A percentile compares a stretch with the other conserved stretches of the same genome.
Conservation (phyloP, 2,797 vertebrate species). For the Neostethus bicornis region DNA sequence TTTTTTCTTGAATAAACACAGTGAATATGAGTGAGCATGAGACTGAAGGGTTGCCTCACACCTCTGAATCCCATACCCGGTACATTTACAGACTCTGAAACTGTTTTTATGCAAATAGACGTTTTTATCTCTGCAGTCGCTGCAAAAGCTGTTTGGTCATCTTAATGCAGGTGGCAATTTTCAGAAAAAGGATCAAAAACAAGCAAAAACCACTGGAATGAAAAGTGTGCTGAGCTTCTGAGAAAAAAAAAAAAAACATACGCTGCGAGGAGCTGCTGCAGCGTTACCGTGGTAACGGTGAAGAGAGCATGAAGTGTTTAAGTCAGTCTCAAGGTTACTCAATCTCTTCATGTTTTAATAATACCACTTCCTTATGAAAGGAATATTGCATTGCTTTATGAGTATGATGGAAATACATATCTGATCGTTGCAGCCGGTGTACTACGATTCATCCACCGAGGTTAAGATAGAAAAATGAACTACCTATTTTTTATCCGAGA, state of each 20-base stretch:
- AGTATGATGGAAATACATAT: conserved; percentile 68
- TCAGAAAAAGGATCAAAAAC: conserved; percentile 12
- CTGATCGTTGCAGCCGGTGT: conserved; percentile 39
- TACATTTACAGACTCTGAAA: conserved; percentile 3
- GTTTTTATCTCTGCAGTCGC: conserved; percentile 13
- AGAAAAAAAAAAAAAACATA: conserved; percentile 51
- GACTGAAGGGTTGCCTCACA: neutral
- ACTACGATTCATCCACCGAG: conserved; percentile 39
- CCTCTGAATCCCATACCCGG: neutral
- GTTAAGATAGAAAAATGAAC: conserved; percentile 63
- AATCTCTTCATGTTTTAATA: conserved; percentile 76
- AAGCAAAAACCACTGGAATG: conserved; percentile 53
- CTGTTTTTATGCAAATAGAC: conserved; percentile 2
- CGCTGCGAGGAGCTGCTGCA: conserved; percentile 61
- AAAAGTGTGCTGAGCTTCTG: conserved; percentile 52
- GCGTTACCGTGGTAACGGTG: conserved; percentile 78
- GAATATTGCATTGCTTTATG: conserved; percentile 62
- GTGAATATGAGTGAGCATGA: neutral
- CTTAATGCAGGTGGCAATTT: conserved; percentile 55
- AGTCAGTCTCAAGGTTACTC: conserved; percentile 78
- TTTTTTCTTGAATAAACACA: conserved; percentile 1
- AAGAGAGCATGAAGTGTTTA: conserved; percentile 58
- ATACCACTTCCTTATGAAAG: conserved; percentile 63
- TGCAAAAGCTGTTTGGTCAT: conserved; percentile 40
- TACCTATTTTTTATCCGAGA: conserved; percentile 39